Base-by-base conservation (phyloP, 2,888 invertebrate genomes). In the Ochropacha duplaris region DNA sequence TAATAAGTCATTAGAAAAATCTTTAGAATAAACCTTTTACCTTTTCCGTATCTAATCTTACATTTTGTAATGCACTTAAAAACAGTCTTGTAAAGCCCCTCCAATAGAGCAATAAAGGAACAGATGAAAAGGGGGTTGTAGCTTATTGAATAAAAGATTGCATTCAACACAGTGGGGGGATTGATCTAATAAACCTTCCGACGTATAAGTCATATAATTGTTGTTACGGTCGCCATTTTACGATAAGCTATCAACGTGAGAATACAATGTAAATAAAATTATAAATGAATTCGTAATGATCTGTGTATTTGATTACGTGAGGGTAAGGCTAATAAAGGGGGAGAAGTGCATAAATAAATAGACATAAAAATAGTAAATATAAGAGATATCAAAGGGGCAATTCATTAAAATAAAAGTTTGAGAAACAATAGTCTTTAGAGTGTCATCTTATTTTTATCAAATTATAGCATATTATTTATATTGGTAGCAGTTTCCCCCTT, bases 281-380 rank as follows among this genome's bases (percentile, higher is more conserved):
- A 31, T 31, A 52, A 31, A 52, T 52, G 52, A 52, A 52, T 52
- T 31, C 19, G 5, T 52, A 31, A 52, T 52, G 52, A 52, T 31
- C 31, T 52, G 31, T 31, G 3, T 31, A 52, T 19, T 31, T 31
- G 31, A 31, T 16, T 28, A 39, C 19, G 16, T 8, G 8, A 34
- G 51, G 31, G 52, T 16, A 28, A 28, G 12, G 50, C 11, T 28
- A 51, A 26, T 50, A 50, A 22, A 26, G 28, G 52, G 51, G 31
- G 52, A 31, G 52, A 31, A 12, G 31, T 31, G 12, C 26, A 50
- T 50, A 34, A n/a, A 51, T 2, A 36, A 5, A n/a, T 11, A 16
- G 2, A 28, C 22, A 11, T 14, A 51, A 16, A 28, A 34, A 34
- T 14, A 52, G 34, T 52, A 52, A 52, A 12, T 28, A 16, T 16